Evolutionary conservation across 2,113 vertebrate species (phyloP), one percentile per base, ranked within the genome.

Genomic region (Puma concolor): DNA sequence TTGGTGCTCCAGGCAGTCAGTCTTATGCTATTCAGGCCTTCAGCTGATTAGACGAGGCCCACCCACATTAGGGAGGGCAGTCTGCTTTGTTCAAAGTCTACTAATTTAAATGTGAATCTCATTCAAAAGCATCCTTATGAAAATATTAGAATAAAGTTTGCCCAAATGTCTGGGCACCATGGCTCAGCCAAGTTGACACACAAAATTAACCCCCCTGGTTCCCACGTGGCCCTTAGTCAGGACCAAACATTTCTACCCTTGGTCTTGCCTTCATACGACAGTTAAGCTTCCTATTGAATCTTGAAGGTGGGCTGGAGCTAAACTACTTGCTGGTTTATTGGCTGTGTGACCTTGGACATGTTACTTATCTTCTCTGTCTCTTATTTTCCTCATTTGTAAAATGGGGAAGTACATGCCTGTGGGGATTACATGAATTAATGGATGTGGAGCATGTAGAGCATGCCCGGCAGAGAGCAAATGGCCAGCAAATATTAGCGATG

Each of bases 11-110:
- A 33, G 85, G 63, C 77, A 27, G 57, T 85, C 84, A 31, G 60
- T 80, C 67, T 41, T 67, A 17, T 89, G 57, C 3, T 57, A 15
- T 2, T 57, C 36, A 52, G 44, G 33, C 21, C 27, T 50, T 63
- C 66, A 41, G 9, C 57, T 92, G 74, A 82, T 31, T 48, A 66
- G 16, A 9, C 5, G n/a, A 76, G 57, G 72, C 88, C 83, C 29
- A 86, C 72, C 38, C 41, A 17, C 7, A 29, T 66, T 12, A 17
- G 50, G 27, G 72, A 71, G 84, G 41, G 57, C 88, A 94, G 5
- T 72, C 64, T 92, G 19, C 60, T 95, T 89, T 60, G 41, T 38
- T 96, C 72, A 44, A 25, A 74, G 57, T 67, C 44, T 19, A n/a
- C 14, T 7, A 31, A 63, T 69, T 44, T 95, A 48, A 85, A 84